These are phyloP conservation scores for Drosophila carrolli DNA, from an alignment of 1,140 invertebrate genomes.

Conservation along the genomic window DNA sequence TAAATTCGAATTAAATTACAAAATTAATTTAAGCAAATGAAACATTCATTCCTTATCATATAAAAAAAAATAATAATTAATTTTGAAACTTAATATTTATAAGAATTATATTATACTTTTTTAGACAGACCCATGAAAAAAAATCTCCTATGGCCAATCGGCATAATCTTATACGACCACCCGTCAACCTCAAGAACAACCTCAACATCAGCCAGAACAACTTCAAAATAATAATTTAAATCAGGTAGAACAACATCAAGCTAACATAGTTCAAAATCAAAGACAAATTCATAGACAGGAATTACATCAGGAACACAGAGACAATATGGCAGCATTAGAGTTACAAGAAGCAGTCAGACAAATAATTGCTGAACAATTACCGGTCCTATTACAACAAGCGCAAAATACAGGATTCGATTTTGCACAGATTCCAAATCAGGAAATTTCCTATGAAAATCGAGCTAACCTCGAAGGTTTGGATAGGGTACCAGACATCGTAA, in stretches of 20 bases:
- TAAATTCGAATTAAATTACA: no score
- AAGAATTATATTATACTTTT: no score
- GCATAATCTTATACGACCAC: background rate
- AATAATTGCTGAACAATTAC: background rate
- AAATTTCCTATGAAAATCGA: background rate
- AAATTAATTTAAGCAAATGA: no score
- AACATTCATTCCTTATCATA: no score
- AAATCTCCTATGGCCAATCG: slow-evolving; percentile 1
- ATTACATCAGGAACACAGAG: background rate
- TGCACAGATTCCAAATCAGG: slow-evolving; percentile 2
- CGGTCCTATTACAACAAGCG: no score
- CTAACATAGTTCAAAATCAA: background rate
- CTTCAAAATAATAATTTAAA: background rate
- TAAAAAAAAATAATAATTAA: no score
- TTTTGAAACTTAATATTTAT: no score
- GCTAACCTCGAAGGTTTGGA: slow-evolving; percentile 4
- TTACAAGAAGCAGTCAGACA: background rate
- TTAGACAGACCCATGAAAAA: background rate
- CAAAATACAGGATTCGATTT: background rate
- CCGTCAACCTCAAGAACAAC: background rate
- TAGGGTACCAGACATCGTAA: slow-evolving; percentile 16
- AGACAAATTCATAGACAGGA: background rate
- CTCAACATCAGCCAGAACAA: background rate
- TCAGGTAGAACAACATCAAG: no score
- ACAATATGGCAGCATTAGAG: background rate